Evolutionary conservation across 1,140 invertebrate species (phyloP), one percentile per base, ranked within the genome.

Genomic region (Lepidostoma basale): DNA sequence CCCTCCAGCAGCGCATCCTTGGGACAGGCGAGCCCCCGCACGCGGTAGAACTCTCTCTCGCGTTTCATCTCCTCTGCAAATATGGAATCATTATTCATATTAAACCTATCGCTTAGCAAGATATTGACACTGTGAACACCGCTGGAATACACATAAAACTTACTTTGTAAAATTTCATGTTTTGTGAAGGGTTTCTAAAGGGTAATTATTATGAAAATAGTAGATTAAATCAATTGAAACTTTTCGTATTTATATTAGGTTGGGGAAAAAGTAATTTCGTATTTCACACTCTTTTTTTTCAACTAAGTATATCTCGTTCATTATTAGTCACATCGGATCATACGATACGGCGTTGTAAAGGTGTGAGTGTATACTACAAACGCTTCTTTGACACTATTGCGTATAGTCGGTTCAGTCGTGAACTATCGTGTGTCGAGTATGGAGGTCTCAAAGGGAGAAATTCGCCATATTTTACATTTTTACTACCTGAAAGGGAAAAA

Each of bases 31-130:
- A 95, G 82, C 56, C 93, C 93, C 74, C 92, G 84, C 3, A 88
- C 85, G 75, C 89, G 86, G 79, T 96, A 96, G 81, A 96, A 96
- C 74, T 94, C 92, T 75, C 92, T 84, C 79, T 96, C 94, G 39
- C 93, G 82, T 76, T 91, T 91, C 65, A 92, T 88, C 85, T 96
- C 94, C 88, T 93, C 92, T 95, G 76, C 2, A 2, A 5, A 36
- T n/a, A 36, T n/a, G 9, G 5, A 2, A 36, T 2, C 5, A 6
- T 5, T n/a, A 36, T 6, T 36, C 33, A 36, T n/a, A 36, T 9
- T 12, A 36, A n/a, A n/a, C n/a, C n/a, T n/a, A n/a, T n/a, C n/a
- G n/a, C n/a, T n/a, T n/a, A n/a, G n/a, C n/a, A n/a, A n/a, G n/a
- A n/a, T n/a, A n/a, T n/a, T n/a, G n/a, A n/a, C n/a, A n/a, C n/a